Evolutionary conservation across 2,888 invertebrate genomes (phyloP), one percentile per base, ranked within the genome.

Genomic region (Melanophora roralis): DNA sequence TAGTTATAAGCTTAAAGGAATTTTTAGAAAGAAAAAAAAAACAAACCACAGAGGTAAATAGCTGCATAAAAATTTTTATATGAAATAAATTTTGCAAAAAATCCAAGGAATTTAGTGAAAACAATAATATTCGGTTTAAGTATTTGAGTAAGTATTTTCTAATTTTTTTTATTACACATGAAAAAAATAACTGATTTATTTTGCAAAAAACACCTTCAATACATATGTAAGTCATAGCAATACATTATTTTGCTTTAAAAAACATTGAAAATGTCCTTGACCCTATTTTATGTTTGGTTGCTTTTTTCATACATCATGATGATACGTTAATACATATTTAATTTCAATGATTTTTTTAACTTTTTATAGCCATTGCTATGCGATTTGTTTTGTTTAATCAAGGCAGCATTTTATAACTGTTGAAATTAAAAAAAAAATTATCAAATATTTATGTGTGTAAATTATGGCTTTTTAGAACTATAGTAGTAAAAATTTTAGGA

Each of bases 321-420:
- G 23, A 57, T 4, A 68, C 14, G 14, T 55, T 32, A 57, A 27
- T 47, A 57, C 45, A 57, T 47, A 57, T 47, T 57, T 21, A 8
- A 14, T 12, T 7, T 57, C 36, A 57, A 34, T 27, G 34, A 57
- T n/a, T 32, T 55, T 6, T 40, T 19, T 5, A 14, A 2, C 9
- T 9, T 53, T 43, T 53, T 19, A 2, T 40, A 40, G 36, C 64
- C 49, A 49, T 9, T 11, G 36, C 23, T 68, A 47, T 23, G 12
- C 1, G 14, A 55, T 68, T 71, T 71, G 51, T 60, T 8, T 60
- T 60, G 40, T 43, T 21, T 51, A 49, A 51, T 40, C 27, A 36
- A 23, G 38, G 9, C 34, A 23, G 14, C 34, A n/a, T n/a, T n/a
- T n/a, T n/a, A n/a, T n/a, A n/a, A n/a, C n/a, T n/a, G n/a, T n/a